Percentiles rank a stretch among this genome's conserved stretches.
Conservation (phyloP, 2,888 invertebrate genomes). For the Empis livida region DNA sequence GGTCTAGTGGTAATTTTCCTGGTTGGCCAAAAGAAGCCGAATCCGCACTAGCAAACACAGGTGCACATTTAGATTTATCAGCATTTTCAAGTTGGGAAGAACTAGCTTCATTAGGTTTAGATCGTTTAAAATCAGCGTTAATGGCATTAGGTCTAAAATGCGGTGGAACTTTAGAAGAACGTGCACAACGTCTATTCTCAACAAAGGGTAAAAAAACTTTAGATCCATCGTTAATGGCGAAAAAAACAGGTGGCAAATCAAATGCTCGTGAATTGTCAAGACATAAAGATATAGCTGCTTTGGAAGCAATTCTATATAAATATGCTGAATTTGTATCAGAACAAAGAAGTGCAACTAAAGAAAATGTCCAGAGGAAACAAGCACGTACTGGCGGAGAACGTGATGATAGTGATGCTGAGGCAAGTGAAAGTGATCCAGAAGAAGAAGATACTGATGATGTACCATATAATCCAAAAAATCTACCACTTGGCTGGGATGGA, state of each 20-base stretch:
- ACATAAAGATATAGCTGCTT: constrained; percentile 72
- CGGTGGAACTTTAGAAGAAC: constrained; percentile 94
- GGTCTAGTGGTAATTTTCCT: constrained; percentile 80
- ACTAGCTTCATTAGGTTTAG: constrained; percentile 89
- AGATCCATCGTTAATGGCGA: constrained; percentile 83
- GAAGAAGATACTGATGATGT: constrained; percentile 90
- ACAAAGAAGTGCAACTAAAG: constrained; percentile 83
- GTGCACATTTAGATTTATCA: constrained; percentile 95
- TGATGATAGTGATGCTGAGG: constrained; percentile 83
- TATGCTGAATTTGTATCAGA: constrained; percentile 72
- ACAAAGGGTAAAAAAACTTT: constrained; percentile 91
- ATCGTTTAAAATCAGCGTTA: constrained; percentile 91
- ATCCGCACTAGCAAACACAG: constrained; percentile 84
- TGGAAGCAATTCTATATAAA: constrained; percentile 84
- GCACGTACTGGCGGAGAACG: constrained; percentile 89
- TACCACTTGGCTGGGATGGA: constrained; percentile 98
- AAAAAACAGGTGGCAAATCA: constrained; percentile 54
- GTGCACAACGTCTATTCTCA: constrained; percentile 89
- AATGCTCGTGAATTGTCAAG: constrained; percentile 44
- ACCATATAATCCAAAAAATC: constrained; percentile 98
- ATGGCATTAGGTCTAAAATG: constrained; percentile 96
- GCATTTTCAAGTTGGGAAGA: constrained; percentile 97
- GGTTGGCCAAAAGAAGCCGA: constrained; percentile 97
- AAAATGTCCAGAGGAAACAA: constrained; percentile 97
- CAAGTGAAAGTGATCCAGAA: constrained; percentile 62